phyloP scores from a whole-genome alignment of 1,140 invertebrate species.

The Lucilia cuprina region DNA sequence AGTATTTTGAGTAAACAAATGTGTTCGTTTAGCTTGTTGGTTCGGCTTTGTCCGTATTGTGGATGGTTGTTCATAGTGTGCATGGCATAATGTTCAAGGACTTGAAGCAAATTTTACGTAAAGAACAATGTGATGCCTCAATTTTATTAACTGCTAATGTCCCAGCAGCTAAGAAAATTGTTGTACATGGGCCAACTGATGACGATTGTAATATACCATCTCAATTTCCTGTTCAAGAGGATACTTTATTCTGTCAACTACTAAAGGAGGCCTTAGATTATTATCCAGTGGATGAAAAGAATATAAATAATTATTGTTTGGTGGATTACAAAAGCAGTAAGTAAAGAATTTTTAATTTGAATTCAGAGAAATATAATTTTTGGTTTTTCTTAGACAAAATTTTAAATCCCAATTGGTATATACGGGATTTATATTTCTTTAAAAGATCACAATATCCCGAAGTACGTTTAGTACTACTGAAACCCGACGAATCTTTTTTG shows the following conservation, averaged over 20 bases:
- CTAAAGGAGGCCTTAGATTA: conserved; percentile 95
- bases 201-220: conserved; percentile 95
- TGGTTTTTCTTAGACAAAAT: conserved; percentile 48
- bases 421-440: conserved; percentile 98
- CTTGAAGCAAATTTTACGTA: conserved; percentile 96
- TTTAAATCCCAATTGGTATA: conserved; percentile 87
- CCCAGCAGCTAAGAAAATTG: conserved; percentile 98
- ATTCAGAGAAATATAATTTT: background rate
- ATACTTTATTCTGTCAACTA: conserved; percentile 97
- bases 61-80: conserved; percentile 97
- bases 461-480: conserved; percentile 92
- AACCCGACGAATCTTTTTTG: conserved; percentile 88
- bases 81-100: conserved; percentile 99
- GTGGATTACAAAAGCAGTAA: conserved; percentile 98
- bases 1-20: background rate
- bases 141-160: conserved; percentile 98
- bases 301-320: conserved; percentile 90
- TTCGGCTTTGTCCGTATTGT: conserved; percentile 91
- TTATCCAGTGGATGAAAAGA: conserved; percentile 92
- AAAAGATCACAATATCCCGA: conserved; percentile 98
- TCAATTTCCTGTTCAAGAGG: conserved; percentile 98
- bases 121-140: conserved; percentile 98
- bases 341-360: conserved; percentile 50
- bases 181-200: conserved; percentile 83
- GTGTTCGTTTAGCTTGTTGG: conserved; percentile 73